Conservation (phyloP, 2,888 invertebrate species). For the Diaprepes abbreviatus region DNA sequence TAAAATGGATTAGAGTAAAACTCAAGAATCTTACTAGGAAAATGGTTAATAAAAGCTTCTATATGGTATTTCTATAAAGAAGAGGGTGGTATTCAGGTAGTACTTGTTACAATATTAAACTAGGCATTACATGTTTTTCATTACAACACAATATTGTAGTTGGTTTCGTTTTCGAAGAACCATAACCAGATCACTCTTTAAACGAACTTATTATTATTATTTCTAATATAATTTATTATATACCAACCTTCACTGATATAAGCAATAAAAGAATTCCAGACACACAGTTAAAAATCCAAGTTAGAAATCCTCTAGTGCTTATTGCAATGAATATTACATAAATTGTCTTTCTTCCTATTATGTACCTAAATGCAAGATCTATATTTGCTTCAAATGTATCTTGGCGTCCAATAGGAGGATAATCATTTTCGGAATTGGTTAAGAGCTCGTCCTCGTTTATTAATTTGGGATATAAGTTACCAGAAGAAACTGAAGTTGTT, state of each 20-base stretch:
- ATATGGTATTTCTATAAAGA: no score
- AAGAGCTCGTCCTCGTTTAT: no score
- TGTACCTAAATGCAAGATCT: constrained; percentile 1
- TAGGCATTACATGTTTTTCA: no score
- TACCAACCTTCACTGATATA: neutral
- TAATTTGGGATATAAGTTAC: no score
- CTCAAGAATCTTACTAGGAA: no score
- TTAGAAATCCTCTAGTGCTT: constrained; percentile 65
- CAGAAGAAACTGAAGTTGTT: neutral
- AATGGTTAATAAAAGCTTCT: no score
- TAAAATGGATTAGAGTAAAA: no score
- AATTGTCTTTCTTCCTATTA: constrained; percentile 20
- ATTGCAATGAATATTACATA: constrained; percentile 58
- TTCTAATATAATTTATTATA: no score
- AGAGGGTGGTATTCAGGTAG: no score
- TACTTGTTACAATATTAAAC: no score
- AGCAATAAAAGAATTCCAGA: constrained; percentile 51
- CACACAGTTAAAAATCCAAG: constrained; percentile 66
- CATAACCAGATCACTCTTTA: neutral
- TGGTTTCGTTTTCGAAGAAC: neutral
- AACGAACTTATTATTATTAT: neutral
- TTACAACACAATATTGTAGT: no score
- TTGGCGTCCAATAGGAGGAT: neutral
- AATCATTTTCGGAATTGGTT: no score
- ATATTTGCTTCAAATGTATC: neutral